A percentile compares a stretch with the other conserved stretches of the same genome.
phyloP scores from a whole-genome alignment of 2,888 invertebrate genomes.

The Coelinius sp. region DNA sequence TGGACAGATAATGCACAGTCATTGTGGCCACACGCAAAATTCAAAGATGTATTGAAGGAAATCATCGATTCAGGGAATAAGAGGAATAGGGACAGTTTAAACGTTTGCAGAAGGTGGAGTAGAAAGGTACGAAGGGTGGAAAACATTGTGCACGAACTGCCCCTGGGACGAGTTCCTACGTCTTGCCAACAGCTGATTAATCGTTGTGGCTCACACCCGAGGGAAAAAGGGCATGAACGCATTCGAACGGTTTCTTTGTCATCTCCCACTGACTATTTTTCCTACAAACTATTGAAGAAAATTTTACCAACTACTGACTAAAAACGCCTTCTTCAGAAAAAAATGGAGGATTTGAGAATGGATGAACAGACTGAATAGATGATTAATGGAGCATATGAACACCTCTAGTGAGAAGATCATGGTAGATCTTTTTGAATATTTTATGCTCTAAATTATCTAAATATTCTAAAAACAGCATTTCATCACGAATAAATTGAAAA shows the following conservation, averaged over 20 bases:
- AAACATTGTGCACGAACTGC: constrained; percentile 61
- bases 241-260: constrained; percentile 68
- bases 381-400: neutral
- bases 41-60: neutral
- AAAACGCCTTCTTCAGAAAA: neutral
- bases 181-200: constrained; percentile 71
- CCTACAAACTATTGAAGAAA: neutral
- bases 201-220: constrained; percentile 64
- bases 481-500: no score
- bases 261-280: constrained; percentile 59
- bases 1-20: constrained; percentile 63
- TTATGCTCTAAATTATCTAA: no score
- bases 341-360: neutral
- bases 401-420: neutral
- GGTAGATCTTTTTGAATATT: no score
- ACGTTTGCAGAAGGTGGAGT: neutral
- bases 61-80: constrained; percentile 10
- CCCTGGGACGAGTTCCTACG: constrained; percentile 61
- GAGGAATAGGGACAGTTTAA: constrained; percentile 28
- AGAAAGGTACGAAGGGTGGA: constrained; percentile 50
- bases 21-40: constrained; percentile 51
- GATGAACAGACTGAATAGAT: neutral
- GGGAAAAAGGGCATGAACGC: constrained; percentile 55
- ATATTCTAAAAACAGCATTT: no score
- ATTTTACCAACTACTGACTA: neutral